Base-by-base conservation (phyloP, 2,113 vertebrate genomes). In the Eulemur macaco region DNA sequence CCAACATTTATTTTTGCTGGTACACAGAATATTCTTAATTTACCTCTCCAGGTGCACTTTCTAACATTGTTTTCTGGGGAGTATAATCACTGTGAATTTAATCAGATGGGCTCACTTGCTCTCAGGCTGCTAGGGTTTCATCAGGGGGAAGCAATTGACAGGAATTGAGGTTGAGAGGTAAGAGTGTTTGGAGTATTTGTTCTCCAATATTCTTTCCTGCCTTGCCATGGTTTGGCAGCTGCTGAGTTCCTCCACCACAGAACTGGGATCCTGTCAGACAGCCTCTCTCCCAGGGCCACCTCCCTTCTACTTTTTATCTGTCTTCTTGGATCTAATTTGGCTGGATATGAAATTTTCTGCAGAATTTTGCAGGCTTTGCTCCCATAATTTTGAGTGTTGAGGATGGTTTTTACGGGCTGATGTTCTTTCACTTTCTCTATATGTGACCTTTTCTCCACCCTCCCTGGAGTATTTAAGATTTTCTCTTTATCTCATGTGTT, bases 171-270 rank as follows among this genome's bases (percentile, higher is more conserved):
- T 27, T 66, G 37, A 77, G 20, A 76, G 14, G 25, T 34, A 15
- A 25, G 1, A 7, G 23, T 13, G 1, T 1, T 2, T 20, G 2
- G 31, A 2, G 5, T 17, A 34, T 25, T 63, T 25, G 27, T 15
- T 9, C 14, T 27, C 56, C 3, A 2, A 37, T 3, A 18, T 39
- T 17, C 7, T 56, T 71, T 45, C 47, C 8, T 25, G 20, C 21
- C 14, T 2, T 15, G 9, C 25, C 2, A 2, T 11, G 52, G 23
- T 37, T 39, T 27, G 39, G 54, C 3, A 63, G 25, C 5, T 54
- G 47, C 47, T 63, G 23, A n/a, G 5, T 17, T 42, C 13, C 27
- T 74, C 14, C 21, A 50, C 0, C 0, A 1, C 11, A 21, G 42
- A 54, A 37, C 52, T 29, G 34, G 50, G 56, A 56, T 11, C 29